Percentiles rank a stretch among this genome's conserved stretches.
Conservation (phyloP, 2,888 invertebrate genomes). For the Andrena bicolor region DNA sequence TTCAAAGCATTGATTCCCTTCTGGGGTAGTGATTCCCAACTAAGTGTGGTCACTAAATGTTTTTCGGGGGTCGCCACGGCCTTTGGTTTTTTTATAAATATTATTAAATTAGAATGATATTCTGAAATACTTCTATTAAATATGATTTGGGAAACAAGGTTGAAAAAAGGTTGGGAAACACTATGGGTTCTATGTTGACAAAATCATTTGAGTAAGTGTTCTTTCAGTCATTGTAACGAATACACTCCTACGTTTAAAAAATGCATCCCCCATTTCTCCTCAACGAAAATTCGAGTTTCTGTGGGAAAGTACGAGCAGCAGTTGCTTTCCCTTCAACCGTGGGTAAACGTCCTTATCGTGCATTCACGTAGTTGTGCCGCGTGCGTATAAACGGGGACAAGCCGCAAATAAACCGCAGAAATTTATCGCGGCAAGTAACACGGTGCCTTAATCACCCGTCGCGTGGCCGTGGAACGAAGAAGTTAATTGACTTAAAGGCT, state of each 20-base stretch:
- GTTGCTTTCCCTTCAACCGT: not conserved
- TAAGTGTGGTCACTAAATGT: no score
- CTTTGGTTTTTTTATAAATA: no score
- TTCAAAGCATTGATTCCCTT: no score
- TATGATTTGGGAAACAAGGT: no score
- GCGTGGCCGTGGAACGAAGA: constrained; percentile 59
- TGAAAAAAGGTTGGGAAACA: no score
- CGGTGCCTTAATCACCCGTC: constrained; percentile 71
- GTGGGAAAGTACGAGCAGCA: not conserved
- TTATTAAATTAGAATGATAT: no score
- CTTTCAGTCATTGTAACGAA: not conserved
- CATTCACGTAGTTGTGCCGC: constrained; percentile 27
- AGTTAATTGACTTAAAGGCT: constrained; percentile 72
- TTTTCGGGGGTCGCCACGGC: no score
- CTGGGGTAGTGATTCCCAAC: no score
- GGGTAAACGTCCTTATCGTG: constrained; percentile 25
- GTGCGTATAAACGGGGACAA: constrained; percentile 35
- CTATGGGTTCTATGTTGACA: not conserved
- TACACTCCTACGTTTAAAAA: not conserved
- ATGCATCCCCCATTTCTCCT: not conserved
- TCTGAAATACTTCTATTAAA: no score
- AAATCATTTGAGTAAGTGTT: not conserved
- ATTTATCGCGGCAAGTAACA: constrained; percentile 73
- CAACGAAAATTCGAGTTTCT: not conserved
- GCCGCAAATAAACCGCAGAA: constrained; percentile 72